phyloP scores from a whole-genome alignment of 2,797 vertebrate species.

The Gymnodraco acuticeps region DNA sequence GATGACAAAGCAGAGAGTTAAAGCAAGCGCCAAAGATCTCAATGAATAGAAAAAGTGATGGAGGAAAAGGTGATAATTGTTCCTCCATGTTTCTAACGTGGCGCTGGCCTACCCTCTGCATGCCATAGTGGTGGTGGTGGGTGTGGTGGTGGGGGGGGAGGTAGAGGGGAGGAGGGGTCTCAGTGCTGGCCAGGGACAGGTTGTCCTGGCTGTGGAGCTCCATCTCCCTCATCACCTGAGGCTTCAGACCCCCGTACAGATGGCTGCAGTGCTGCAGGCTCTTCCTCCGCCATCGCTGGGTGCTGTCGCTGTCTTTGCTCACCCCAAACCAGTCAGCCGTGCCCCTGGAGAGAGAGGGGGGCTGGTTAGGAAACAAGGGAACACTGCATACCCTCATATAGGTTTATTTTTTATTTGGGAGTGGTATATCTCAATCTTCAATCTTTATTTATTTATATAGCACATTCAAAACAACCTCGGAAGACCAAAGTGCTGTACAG shows the following conservation, averaged over 20 bases:
- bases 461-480: too few relatives aligned
- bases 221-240: slow-evolving; percentile 95
- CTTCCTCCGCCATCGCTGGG: slow-evolving; percentile 96
- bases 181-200: slow-evolving; percentile 94
- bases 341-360: slow-evolving; percentile 84
- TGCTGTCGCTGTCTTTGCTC: slow-evolving; percentile 93
- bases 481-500: too few relatives aligned
- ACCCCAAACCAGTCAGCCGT: slow-evolving; percentile 99
- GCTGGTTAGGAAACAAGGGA: not conserved
- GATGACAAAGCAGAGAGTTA: slow-evolving; percentile 13
- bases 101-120: slow-evolving; percentile 91
- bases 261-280: slow-evolving; percentile 97
- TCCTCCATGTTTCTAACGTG: not conserved
- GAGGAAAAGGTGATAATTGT: not conserved
- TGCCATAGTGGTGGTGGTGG: slow-evolving; percentile 91
- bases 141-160: slow-evolving; percentile 90
- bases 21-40: slow-evolving; percentile 29
- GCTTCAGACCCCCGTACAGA: slow-evolving; percentile 95
- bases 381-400: not conserved
- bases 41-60: not conserved
- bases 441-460: too few relatives aligned
- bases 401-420: not conserved
- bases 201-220: slow-evolving; percentile 97
- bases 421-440: too few relatives aligned
- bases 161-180: slow-evolving; percentile 95